Evolutionary conservation across 2,797 vertebrate genomes (phyloP).

Genomic region (Poeciliopsis paucimaculata): DNA sequence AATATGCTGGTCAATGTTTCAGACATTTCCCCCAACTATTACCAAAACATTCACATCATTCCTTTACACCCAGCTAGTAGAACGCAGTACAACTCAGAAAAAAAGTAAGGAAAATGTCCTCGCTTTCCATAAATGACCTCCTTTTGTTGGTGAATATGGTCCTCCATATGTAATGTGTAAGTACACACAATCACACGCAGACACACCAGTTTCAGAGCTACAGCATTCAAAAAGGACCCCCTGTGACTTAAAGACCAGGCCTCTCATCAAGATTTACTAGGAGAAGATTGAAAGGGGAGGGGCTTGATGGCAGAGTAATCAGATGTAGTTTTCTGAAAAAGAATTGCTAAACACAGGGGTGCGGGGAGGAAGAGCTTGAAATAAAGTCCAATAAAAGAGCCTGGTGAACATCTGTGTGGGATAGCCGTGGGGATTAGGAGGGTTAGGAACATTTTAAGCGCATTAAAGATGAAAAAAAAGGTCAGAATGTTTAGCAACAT

Average conservation of each 20-base stretch:
- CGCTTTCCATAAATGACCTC: not conserved
- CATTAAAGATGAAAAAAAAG: constrained; percentile 88
- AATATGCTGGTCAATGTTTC: not conserved
- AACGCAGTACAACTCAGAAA: not conserved
- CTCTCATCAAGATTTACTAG: constrained; percentile 46
- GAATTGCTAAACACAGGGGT: constrained; percentile 20
- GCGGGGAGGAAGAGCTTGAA: constrained; percentile 53
- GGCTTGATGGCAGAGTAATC: constrained; percentile 4
- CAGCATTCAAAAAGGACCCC: constrained; percentile 36
- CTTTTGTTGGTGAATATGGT: not conserved
- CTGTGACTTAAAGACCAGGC: constrained; percentile 24
- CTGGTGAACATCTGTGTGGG: constrained; percentile 82
- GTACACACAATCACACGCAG: not conserved
- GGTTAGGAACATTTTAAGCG: constrained; percentile 86
- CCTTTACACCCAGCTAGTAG: not conserved
- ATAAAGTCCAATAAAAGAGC: constrained; percentile 81
- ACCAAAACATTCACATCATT: not conserved
- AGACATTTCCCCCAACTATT: not conserved
- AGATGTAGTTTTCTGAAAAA: constrained; percentile 37
- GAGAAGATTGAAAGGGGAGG: constrained; percentile 36
- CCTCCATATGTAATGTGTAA: not conserved
- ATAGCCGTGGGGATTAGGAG: constrained; percentile 82
- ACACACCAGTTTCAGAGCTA: not conserved
- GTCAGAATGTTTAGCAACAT: constrained; percentile 88
- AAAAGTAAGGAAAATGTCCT: not conserved